Percentiles rank a stretch among this genome's conserved stretches.
These are phyloP conservation scores for Camponotus fellah DNA, from an alignment of 2,888 invertebrate genomes.

Conservation along the genomic window DNA sequence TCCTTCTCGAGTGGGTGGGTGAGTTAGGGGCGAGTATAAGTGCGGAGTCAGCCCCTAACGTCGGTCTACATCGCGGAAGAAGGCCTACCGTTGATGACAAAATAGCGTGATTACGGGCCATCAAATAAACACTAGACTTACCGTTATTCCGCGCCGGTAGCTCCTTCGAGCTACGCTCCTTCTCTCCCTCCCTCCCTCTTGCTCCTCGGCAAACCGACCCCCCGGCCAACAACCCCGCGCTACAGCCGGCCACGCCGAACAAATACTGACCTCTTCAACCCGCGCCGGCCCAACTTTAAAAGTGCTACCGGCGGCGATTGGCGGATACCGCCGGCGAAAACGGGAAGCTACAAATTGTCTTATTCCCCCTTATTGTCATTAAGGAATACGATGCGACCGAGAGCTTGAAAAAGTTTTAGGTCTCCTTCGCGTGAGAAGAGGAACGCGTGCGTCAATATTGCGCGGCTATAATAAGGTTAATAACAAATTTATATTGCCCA, in stretches of 20 bases:
- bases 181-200: not conserved
- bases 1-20: conserved; percentile 72
- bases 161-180: conserved; percentile 74
- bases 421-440: conserved; percentile 35
- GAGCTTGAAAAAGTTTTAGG: conserved; percentile 35
- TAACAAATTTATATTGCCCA: conserved; percentile 45
- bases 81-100: conserved; percentile 84
- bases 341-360: conserved; percentile 54
- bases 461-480: conserved; percentile 43
- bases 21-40: conserved; percentile 75
- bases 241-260: conserved; percentile 58
- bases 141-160: conserved; percentile 82
- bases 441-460: conserved; percentile 37
- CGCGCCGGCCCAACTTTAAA: conserved; percentile 47
- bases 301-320: conserved; percentile 57
- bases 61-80: conserved; percentile 80
- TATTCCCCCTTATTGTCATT: conserved; percentile 29
- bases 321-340: conserved; percentile 56
- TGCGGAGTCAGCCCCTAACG: conserved; percentile 75
- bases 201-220: conserved; percentile 6
- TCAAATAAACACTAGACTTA: conserved; percentile 85
- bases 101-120: conserved; percentile 85
- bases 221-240: conserved; percentile 72
- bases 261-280: conserved; percentile 75
- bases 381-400: conserved; percentile 14